Percentiles rank a stretch among this genome's conserved stretches.
These are phyloP conservation scores for Tragopan temminckii DNA, from an alignment of 2,797 vertebrate genomes.

Conservation along the genomic window DNA sequence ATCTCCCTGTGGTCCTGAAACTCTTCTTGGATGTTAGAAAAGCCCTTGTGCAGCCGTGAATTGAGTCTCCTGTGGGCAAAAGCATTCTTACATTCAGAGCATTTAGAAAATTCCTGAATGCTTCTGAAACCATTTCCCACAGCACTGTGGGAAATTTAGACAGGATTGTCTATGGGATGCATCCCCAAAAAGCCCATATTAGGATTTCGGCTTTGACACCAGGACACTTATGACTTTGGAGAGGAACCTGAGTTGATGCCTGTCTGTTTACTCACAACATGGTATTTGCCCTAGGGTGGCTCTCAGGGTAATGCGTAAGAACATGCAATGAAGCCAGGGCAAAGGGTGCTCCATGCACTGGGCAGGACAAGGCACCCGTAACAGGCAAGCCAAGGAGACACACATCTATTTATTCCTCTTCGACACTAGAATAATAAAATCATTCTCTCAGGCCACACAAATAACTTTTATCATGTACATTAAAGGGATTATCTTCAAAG, in stretches of 20 bases:
- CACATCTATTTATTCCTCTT: background rate
- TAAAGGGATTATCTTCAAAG: background rate
- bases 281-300: background rate
- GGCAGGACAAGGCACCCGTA: background rate
- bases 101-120: background rate
- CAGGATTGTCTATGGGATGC: no score
- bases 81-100: background rate
- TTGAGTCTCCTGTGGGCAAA: background rate
- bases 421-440: background rate
- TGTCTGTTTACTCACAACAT: background rate
- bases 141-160: background rate
- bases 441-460: background rate
- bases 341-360: background rate
- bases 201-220: background rate
- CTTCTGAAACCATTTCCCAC: background rate
- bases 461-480: background rate
- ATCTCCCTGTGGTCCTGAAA: background rate
- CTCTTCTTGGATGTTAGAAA: background rate
- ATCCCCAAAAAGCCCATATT: no score
- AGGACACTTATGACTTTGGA: background rate
- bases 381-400: background rate
- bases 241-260: background rate
- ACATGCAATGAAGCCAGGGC: background rate
- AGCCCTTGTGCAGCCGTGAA: background rate
- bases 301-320: background rate